Percentiles rank a stretch among this genome's conserved stretches.
Evolutionary conservation across 2,888 invertebrate species (phyloP).

Genomic region (Epistrophella euchroma): DNA sequence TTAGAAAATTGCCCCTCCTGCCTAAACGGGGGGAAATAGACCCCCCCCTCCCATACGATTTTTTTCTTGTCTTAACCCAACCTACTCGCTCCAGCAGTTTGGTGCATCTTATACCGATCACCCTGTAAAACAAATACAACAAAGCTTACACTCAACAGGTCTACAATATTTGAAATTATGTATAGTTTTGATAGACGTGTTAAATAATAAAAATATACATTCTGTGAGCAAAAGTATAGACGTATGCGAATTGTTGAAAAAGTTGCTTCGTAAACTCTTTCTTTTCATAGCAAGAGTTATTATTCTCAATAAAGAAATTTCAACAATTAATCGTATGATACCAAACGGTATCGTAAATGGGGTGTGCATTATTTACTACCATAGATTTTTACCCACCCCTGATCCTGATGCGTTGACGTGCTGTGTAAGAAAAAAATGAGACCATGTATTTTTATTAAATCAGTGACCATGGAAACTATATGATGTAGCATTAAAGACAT

Average conservation of each 20-base stretch:
- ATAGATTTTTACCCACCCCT: neutral
- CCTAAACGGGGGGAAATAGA: too few relatives aligned
- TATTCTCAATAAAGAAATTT: neutral
- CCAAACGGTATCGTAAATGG: neutral
- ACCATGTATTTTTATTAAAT: slow-evolving; percentile 12
- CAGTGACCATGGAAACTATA: slow-evolving; percentile 16
- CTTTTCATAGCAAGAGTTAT: neutral
- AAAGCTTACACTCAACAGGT: too few relatives aligned
- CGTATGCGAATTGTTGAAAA: neutral
- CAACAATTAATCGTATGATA: neutral
- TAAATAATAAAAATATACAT: neutral
- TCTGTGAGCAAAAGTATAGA: neutral
- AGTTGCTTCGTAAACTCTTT: neutral
- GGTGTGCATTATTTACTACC: slow-evolving; percentile 5
- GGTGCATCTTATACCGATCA: too few relatives aligned
- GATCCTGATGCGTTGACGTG: too few relatives aligned
- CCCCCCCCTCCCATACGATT: too few relatives aligned
- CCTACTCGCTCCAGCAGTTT: too few relatives aligned
- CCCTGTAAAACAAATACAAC: too few relatives aligned
- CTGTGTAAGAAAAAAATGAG: neutral
- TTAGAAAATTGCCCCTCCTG: too few relatives aligned
- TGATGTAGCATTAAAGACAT: slow-evolving; percentile 3
- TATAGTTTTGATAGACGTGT: neutral
- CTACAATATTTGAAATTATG: too few relatives aligned
- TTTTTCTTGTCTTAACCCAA: too few relatives aligned